These are phyloP conservation scores for Corvus cornix DNA, from an alignment of 2,113 vertebrate species.

Conservation along the genomic window DNA sequence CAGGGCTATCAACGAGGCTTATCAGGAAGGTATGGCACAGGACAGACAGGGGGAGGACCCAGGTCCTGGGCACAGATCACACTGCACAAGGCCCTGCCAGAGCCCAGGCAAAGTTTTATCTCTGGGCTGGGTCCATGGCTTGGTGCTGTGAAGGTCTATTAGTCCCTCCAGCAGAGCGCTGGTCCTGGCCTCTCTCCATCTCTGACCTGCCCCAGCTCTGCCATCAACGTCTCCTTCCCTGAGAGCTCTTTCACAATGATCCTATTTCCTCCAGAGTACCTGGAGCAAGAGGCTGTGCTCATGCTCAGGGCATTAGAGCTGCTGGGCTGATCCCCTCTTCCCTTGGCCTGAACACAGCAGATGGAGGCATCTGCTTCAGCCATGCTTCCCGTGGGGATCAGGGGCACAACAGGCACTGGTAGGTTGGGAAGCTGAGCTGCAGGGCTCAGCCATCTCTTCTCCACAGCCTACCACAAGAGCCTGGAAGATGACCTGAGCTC, in stretches of 20 bases:
- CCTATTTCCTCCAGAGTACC: neutral
- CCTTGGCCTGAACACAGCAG: neutral
- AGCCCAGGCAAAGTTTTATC: neutral
- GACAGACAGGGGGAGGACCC: neutral
- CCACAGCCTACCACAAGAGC: slow-evolving; percentile 84
- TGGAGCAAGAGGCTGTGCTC: neutral
- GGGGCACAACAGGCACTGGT: accelerated
- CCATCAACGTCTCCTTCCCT: neutral
- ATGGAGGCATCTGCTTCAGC: neutral
- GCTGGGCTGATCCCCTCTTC: neutral
- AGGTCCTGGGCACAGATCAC: accelerated
- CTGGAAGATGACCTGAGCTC: slow-evolving; percentile 89
- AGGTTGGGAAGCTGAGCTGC: neutral
- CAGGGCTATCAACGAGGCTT: slow-evolving; percentile 84
- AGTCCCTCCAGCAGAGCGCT: neutral
- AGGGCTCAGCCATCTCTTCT: neutral
- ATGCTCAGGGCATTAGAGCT: neutral
- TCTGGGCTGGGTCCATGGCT: neutral
- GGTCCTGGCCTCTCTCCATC: neutral
- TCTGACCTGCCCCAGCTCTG: neutral
- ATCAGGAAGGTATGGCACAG: slow-evolving; percentile 65
- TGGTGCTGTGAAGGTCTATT: neutral
- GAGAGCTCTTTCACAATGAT: neutral
- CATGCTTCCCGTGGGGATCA: neutral
- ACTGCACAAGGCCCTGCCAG: neutral